Evolutionary conservation across 1,140 invertebrate genomes (phyloP).

Genomic region (Melipona quadrifasciata): DNA sequence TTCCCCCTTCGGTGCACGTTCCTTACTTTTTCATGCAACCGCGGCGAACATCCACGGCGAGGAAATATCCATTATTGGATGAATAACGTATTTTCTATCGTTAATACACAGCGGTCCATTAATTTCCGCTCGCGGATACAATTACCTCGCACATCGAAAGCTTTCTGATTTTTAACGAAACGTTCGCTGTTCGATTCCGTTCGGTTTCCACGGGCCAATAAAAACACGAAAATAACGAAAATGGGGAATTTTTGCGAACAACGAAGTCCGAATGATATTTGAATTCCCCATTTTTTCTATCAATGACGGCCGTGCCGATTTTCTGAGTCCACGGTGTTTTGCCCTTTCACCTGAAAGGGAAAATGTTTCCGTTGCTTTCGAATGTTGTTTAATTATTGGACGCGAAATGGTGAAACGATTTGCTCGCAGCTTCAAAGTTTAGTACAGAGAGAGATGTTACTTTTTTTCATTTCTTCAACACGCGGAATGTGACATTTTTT

Average conservation of each 20-base stretch:
- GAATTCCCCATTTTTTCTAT: background rate
- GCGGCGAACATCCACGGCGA: slow-evolving; percentile 2
- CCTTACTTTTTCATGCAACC: slow-evolving; percentile 16
- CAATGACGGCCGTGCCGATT: background rate
- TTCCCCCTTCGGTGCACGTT: too few relatives aligned
- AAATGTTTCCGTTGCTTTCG: background rate
- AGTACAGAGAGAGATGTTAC: background rate
- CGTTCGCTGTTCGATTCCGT: background rate
- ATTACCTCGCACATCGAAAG: background rate
- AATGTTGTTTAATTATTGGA: background rate
- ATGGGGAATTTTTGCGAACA: background rate
- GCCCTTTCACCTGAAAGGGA: background rate
- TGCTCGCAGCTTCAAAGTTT: background rate
- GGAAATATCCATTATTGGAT: slow-evolving; percentile 29
- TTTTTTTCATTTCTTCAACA: too few relatives aligned
- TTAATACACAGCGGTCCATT: slow-evolving; percentile 29
- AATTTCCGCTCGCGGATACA: background rate
- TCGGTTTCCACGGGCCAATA: background rate
- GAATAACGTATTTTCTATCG: slow-evolving; percentile 27
- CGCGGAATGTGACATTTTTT: too few relatives aligned
- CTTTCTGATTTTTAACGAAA: slow-evolving; percentile 22
- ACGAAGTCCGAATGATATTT: background rate
- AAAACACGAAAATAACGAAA: slow-evolving; percentile 7
- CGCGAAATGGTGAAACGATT: background rate
- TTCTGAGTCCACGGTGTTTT: background rate